These are phyloP conservation scores for Sphenodon punctatus DNA, from an alignment of 2,797 vertebrate genomes.

Conservation along the genomic window DNA sequence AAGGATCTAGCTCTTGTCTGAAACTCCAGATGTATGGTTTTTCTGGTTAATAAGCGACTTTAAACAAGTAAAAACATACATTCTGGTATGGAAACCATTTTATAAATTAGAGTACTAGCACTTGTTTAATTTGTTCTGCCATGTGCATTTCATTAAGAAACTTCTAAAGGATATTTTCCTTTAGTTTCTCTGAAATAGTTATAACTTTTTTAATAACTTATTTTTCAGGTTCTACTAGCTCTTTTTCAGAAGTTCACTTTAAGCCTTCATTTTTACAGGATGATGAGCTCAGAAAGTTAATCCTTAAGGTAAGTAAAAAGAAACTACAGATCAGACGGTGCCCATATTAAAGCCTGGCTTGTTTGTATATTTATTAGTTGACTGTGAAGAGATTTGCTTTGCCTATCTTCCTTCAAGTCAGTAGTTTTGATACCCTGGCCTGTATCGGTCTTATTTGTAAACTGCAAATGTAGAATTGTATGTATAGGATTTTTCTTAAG, in stretches of 20 bases:
- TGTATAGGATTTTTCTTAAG: background rate
- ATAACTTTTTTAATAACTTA: background rate
- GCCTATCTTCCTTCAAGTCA: background rate
- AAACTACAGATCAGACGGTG: background rate
- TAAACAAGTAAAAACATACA: background rate
- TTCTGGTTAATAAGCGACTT: background rate
- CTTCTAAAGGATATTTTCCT: no score
- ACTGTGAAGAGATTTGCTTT: background rate
- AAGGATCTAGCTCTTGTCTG: background rate
- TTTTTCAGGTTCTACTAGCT: slow-evolving; percentile 82
- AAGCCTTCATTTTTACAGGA: slow-evolving; percentile 93
- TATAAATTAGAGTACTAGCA: no score
- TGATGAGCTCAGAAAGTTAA: slow-evolving; percentile 89
- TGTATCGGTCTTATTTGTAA: background rate
- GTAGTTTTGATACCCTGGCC: background rate
- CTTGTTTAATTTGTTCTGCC: no score
- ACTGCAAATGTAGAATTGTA: background rate
- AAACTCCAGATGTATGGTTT: background rate
- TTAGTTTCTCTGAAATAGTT: background rate
- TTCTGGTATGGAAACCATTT: background rate
- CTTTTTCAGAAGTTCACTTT: slow-evolving; percentile 84
- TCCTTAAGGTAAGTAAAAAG: slow-evolving; percentile 84
- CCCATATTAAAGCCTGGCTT: background rate
- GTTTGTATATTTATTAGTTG: background rate
- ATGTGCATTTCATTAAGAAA: no score